Percentiles rank a stretch among this genome's conserved stretches.
Conservation (phyloP, 2,113 vertebrate species). For the Nymphicus hollandicus region DNA sequence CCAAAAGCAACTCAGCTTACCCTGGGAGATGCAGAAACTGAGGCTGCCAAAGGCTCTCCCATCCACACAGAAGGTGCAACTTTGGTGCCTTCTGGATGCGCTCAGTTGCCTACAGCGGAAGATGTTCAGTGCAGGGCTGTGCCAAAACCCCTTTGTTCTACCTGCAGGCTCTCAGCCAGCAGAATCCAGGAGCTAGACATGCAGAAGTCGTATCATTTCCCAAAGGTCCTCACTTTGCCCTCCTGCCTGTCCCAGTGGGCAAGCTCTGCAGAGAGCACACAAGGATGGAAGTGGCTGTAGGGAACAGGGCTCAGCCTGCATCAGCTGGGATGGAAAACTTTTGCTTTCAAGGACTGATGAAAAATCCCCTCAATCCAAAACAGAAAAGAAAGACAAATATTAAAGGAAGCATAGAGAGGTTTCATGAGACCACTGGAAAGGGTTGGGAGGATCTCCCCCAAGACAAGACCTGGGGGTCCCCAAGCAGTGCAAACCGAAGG, state of each 20-base stretch:
- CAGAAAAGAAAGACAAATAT: not conserved
- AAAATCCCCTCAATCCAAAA: not conserved
- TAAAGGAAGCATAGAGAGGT: not conserved
- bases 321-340: not conserved
- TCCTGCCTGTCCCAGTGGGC: not conserved
- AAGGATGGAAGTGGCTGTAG: accelerated
- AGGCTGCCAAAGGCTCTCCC: not conserved
- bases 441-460: not conserved
- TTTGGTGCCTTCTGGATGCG: not conserved
- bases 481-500: not conserved
- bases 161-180: not conserved
- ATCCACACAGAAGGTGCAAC: not conserved
- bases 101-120: accelerated
- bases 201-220: not conserved
- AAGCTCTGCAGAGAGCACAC: not conserved
- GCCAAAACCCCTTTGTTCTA: not conserved
- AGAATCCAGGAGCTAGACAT: not conserved
- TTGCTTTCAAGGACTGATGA: not conserved
- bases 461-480: not conserved
- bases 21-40: not conserved
- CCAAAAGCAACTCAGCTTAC: not conserved
- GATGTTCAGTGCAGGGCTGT: not conserved
- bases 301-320: not conserved
- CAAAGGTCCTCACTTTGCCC: not conserved
- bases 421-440: not conserved